Evolutionary conservation across 2,113 vertebrate genomes (phyloP).

Genomic region (Otus sunia): DNA sequence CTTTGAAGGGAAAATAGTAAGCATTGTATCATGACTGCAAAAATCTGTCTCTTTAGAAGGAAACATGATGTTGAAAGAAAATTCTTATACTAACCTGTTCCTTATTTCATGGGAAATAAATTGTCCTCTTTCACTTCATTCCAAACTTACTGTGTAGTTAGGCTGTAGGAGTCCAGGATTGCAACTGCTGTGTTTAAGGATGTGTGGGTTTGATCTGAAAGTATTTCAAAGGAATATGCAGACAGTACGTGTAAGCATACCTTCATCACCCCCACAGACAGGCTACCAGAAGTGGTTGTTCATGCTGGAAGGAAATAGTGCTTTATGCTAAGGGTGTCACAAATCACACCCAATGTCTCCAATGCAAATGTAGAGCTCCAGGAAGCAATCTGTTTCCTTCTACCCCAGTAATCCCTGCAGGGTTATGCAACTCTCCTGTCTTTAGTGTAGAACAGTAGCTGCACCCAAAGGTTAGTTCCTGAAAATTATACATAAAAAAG

Average conservation of each 20-base stretch:
- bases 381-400: slow-evolving; percentile 5
- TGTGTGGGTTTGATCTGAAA: background rate
- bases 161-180: background rate
- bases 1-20: background rate
- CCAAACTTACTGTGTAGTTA: background rate
- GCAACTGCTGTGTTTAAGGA: background rate
- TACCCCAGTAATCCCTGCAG: background rate
- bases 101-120: background rate
- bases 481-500: background rate
- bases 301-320: background rate
- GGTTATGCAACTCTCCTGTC: background rate
- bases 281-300: background rate
- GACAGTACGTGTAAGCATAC: background rate
- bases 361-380: slow-evolving; percentile 25
- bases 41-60: background rate
- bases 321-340: background rate
- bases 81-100: background rate
- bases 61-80: background rate
- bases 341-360: background rate
- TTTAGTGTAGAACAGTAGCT: background rate
- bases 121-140: background rate
- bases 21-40: background rate
- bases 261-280: background rate
- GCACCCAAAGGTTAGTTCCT: background rate
- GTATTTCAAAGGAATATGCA: background rate